A percentile compares a stretch with the other conserved stretches of the same genome.
Conservation (phyloP, 1,140 invertebrate species). For the Phthorimaea operculella region DNA sequence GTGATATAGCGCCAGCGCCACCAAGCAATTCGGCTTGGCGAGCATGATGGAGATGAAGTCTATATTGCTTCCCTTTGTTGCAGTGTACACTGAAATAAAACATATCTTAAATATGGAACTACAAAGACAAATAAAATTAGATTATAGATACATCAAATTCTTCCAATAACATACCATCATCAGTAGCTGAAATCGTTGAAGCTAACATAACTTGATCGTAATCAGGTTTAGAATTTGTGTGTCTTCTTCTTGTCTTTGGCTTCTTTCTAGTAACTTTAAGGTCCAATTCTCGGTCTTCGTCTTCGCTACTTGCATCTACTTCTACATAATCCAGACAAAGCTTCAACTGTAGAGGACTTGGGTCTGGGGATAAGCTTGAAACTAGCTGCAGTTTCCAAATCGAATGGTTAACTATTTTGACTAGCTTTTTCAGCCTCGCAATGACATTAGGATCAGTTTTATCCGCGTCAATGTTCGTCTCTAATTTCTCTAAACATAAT, state of each 20-base stretch:
- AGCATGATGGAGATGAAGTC: slow-evolving; percentile 65
- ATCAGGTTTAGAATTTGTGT: slow-evolving; percentile 47
- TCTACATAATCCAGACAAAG: slow-evolving; percentile 59
- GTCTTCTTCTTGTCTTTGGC: slow-evolving; percentile 42
- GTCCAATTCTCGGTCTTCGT: slow-evolving; percentile 46
- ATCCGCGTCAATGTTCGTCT: slow-evolving; percentile 27
- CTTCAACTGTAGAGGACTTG: slow-evolving; percentile 43
- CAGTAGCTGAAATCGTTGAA: slow-evolving; percentile 51
- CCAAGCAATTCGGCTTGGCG: slow-evolving; percentile 56
- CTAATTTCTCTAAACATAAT: slow-evolving; percentile 50
- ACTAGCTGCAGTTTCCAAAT: slow-evolving; percentile 63
- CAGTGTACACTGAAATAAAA: slow-evolving; percentile 33
- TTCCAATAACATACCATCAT: slow-evolving; percentile 36
- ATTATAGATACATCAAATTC: neutral
- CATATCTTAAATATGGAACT: slow-evolving; percentile 7
- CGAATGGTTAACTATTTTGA: slow-evolving; percentile 57
- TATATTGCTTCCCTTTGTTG: slow-evolving; percentile 37
- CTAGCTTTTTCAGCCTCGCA: slow-evolving; percentile 38
- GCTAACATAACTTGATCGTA: slow-evolving; percentile 46
- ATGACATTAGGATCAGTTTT: slow-evolving; percentile 26
- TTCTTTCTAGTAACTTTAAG: slow-evolving; percentile 44
- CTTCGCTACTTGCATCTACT: slow-evolving; percentile 57
- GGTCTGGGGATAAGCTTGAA: slow-evolving; percentile 56
- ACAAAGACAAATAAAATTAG: too few relatives aligned
- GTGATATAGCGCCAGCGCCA: slow-evolving; percentile 58